Evolutionary conservation across 2,113 vertebrate genomes (phyloP), one percentile per base, ranked within the genome.

Genomic region (Sylvietta virens): DNA sequence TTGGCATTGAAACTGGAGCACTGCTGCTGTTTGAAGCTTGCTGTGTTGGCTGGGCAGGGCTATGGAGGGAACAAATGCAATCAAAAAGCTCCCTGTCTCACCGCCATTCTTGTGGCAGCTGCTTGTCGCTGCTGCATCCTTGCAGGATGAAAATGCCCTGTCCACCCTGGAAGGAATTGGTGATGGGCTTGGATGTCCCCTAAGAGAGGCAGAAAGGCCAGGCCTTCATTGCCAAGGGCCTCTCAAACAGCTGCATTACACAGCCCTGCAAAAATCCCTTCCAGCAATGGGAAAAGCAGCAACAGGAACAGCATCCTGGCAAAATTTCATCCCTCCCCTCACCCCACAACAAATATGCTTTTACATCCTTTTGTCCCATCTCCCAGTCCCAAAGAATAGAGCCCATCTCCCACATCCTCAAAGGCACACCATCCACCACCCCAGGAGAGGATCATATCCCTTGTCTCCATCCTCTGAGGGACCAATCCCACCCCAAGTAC

Each of bases 21-120:
- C 97, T 99, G 98, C 94, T 99, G 98, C 90, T 99, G 98, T 95
- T 98, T 98, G 96, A 99, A 99, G 96, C 99, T 98, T 53, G 98
- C 97, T 65, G 98, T 98, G 84, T 97, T 98, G 88, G 97, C 98
- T 74, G 98, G 98, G 96, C 99, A 99, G 48, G 97, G 97, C 98
- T 99, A 65, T 1, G 51, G 79, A 97, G 58, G 86, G 67, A 96
- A 88, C 24, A 94, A 96, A 96, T 14, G n/a, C 54, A n/a, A 51
- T 83, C 47, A 94, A 47, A 81, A 74, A 88, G 37, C 40, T 91
- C 69, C 76, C 50, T 73, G 3, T 33, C 35, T 83, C n/a, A 70
- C 80, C 74, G 67, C 45, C 30, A 39, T 6, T 33, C 42, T 16
- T 86, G 67, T 81, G 76, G 83, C 67, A 92, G 76, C 62, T 94